phyloP scores from a whole-genome alignment of 2,797 vertebrate species.

The Dryobates pubescens region DNA sequence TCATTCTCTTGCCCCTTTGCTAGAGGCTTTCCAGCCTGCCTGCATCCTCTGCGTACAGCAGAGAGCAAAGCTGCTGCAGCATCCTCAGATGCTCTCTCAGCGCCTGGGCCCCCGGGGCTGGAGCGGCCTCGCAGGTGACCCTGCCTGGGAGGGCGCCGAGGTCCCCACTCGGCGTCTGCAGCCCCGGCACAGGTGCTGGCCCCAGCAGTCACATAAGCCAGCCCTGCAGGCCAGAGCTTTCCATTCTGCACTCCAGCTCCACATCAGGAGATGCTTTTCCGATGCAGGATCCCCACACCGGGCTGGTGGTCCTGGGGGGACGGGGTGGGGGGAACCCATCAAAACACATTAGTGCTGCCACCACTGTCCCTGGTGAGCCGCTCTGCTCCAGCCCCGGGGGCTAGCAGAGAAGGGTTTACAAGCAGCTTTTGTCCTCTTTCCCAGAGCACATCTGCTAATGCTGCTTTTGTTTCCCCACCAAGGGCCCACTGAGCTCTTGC shows the following conservation, averaged over 20 bases:
- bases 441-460: slow-evolving; percentile 8
- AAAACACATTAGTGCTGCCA: not conserved
- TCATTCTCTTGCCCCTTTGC: too few species aligned
- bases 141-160: accelerated
- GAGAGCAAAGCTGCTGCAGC: too few species aligned
- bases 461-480: slow-evolving; percentile 24
- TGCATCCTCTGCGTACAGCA: too few species aligned
- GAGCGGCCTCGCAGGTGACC: not conserved
- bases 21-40: too few species aligned
- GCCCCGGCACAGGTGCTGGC: not conserved
- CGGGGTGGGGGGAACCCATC: not conserved
- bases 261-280: not conserved
- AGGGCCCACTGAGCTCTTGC: slow-evolving; percentile 13
- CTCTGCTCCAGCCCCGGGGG: slow-evolving; percentile 23
- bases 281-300: accelerated
- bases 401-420: slow-evolving; percentile 1
- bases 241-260: not conserved
- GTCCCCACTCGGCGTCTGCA: not conserved
- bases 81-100: too few species aligned
- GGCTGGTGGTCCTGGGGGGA: not conserved
- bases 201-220: not conserved
- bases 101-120: not conserved
- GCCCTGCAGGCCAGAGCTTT: not conserved
- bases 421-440: slow-evolving; percentile 46
- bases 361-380: accelerated